A percentile compares a stretch with the other conserved stretches of the same genome.
Evolutionary conservation across 1,140 invertebrate species (phyloP).

Genomic region (Hydropsyche tenuis): DNA sequence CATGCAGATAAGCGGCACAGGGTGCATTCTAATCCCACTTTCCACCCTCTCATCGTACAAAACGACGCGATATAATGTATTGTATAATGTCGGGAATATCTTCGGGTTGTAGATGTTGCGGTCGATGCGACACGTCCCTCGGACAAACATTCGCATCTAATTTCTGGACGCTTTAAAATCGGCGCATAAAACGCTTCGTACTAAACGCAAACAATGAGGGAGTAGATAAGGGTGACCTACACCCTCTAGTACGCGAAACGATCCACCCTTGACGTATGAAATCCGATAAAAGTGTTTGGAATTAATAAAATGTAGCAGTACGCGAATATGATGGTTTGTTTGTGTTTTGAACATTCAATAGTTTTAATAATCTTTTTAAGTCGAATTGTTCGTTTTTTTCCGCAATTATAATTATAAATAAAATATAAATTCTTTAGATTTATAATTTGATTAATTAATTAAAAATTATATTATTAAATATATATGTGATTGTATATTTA

Average conservation of each 20-base stretch:
- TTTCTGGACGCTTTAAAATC: constrained; percentile 21
- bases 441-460: too few relatives aligned
- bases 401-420: too few relatives aligned
- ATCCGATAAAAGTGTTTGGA: too few relatives aligned
- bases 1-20: neutral
- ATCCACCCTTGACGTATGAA: neutral
- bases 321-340: too few relatives aligned
- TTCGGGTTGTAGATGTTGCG: neutral
- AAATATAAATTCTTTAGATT: too few relatives aligned
- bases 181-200: constrained; percentile 30
- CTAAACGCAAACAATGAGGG: neutral
- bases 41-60: neutral
- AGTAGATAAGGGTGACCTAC: neutral
- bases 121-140: constrained; percentile 5
- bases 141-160: constrained; percentile 29
- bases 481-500: too few relatives aligned
- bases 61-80: neutral
- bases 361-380: too few relatives aligned
- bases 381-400: too few relatives aligned
- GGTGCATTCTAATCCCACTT: too few relatives aligned
- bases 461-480: too few relatives aligned
- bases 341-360: too few relatives aligned
- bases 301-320: too few relatives aligned
- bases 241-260: neutral
- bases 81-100: neutral